phyloP scores from a whole-genome alignment of 1,140 invertebrate species.

The Caenorhabditis remanei region DNA sequence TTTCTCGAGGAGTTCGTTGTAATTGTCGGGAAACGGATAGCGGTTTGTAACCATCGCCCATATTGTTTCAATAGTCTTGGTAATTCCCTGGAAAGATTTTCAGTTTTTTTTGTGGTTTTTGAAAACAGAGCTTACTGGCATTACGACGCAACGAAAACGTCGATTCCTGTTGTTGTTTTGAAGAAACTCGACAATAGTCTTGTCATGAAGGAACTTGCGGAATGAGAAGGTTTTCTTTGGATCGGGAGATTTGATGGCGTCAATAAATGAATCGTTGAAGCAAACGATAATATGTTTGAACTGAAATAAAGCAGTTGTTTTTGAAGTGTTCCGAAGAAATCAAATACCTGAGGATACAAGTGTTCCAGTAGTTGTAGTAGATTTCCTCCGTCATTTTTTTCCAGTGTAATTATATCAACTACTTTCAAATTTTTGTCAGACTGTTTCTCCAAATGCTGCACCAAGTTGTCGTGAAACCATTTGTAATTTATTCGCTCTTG shows the following conservation, averaged over 20 bases:
- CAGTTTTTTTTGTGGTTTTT: too few species aligned
- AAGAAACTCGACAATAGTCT: not conserved
- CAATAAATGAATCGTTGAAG: slow-evolving; percentile 13
- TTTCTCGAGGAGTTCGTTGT: not conserved
- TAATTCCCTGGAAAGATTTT: too few species aligned
- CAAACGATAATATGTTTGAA: slow-evolving; percentile 18
- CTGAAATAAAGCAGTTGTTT: not conserved
- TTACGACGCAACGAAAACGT: not conserved
- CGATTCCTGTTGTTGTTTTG: not conserved
- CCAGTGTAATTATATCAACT: not conserved
- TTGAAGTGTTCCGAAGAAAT: not conserved
- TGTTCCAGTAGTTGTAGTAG: not conserved
- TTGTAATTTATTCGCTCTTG: slow-evolving; percentile 13
- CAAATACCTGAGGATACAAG: not conserved
- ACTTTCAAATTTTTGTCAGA: not conserved
- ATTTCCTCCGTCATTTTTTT: slow-evolving; percentile 16
- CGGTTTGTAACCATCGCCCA: not conserved
- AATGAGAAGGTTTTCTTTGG: not conserved
- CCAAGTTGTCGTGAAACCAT: slow-evolving; percentile 18
- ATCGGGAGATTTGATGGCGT: not conserved
- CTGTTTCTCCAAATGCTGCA: not conserved
- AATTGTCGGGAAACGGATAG: not conserved
- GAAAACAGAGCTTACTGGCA: not conserved
- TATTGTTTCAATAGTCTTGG: not conserved
- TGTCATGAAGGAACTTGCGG: not conserved